Conservation (phyloP, 2,797 vertebrate species). For the Bryconaethiops microstoma region DNA sequence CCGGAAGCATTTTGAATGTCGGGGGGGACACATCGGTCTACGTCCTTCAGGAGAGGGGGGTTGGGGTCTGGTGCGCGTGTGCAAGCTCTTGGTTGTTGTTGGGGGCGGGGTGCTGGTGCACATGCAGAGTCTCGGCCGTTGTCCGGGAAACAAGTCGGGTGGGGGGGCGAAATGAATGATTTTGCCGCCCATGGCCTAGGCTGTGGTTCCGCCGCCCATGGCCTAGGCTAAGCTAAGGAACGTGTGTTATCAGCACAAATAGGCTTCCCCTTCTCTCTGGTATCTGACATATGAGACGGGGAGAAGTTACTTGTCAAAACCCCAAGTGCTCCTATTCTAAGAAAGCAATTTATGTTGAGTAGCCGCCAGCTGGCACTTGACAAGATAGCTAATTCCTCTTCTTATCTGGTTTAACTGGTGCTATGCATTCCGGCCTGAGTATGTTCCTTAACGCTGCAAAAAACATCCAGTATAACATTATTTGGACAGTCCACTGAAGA, state of each 20-base stretch:
- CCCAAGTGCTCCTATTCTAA: constrained; percentile 45
- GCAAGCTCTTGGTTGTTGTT: too few species aligned
- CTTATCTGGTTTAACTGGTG: constrained; percentile 58
- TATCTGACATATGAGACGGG: constrained; percentile 57
- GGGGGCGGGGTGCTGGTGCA: too few species aligned
- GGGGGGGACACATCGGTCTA: too few species aligned
- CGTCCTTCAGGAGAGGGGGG: too few species aligned
- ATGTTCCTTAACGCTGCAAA: constrained; percentile 14
- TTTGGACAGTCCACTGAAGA: too few species aligned
- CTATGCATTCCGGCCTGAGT: constrained; percentile 36
- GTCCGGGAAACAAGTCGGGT: too few species aligned
- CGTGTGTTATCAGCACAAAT: constrained; percentile 55
- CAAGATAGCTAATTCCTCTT: constrained; percentile 60
- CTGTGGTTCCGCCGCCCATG: too few species aligned
- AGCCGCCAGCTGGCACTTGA: constrained; percentile 46
- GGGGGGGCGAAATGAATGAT: too few species aligned
- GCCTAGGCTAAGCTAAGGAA: constrained; percentile 25
- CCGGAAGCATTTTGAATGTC: too few species aligned
- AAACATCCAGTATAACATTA: background rate
- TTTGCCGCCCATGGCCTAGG: too few species aligned
- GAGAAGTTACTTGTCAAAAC: constrained; percentile 59
- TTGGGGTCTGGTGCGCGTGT: too few species aligned
- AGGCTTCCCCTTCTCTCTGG: constrained; percentile 36
- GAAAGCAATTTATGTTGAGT: constrained; percentile 55
- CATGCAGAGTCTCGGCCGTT: too few species aligned